A percentile compares a stretch with the other conserved stretches of the same genome.
Evolutionary conservation across 2,888 invertebrate genomes (phyloP).

Genomic region (Drosophila ezoana): DNA sequence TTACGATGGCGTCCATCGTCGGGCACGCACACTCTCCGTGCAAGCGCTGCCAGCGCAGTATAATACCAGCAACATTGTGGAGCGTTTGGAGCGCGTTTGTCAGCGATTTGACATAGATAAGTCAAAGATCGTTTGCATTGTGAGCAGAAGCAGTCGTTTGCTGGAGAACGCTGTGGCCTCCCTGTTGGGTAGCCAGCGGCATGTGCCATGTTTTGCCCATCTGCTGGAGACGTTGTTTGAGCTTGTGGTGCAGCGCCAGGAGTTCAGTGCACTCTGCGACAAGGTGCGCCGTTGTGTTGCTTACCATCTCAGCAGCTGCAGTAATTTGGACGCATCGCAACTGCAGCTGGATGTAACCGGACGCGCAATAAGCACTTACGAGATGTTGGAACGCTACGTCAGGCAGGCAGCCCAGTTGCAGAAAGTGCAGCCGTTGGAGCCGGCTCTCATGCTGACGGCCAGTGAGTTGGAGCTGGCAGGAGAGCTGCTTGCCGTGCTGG

Average conservation of each 20-base stretch:
- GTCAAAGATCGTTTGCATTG: constrained; percentile 49
- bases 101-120: constrained; percentile 53
- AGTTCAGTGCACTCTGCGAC: constrained; percentile 32
- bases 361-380: constrained; percentile 36
- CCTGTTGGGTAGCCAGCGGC: constrained; percentile 44
- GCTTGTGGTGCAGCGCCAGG: constrained; percentile 31
- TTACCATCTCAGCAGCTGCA: constrained; percentile 4
- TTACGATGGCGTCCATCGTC: constrained; percentile 35
- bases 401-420: constrained; percentile 6
- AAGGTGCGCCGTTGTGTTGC: constrained; percentile 34
- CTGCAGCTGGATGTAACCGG: constrained; percentile 16
- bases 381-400: constrained; percentile 44
- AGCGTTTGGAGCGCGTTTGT: constrained; percentile 44
- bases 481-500: constrained; percentile 39
- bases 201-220: constrained; percentile 54
- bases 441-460: constrained; percentile 11
- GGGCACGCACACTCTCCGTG: constrained; percentile 33
- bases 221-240: constrained; percentile 35
- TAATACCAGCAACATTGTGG: constrained; percentile 40
- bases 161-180: constrained; percentile 37
- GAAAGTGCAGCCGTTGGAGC: constrained; percentile 21
- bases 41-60: constrained; percentile 35
- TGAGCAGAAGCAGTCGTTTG: constrained; percentile 30
- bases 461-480: constrained; percentile 34
- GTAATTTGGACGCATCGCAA: neutral